Evolutionary conservation across 2,113 vertebrate species (phyloP).

Genomic region (Morone chrysops): DNA sequence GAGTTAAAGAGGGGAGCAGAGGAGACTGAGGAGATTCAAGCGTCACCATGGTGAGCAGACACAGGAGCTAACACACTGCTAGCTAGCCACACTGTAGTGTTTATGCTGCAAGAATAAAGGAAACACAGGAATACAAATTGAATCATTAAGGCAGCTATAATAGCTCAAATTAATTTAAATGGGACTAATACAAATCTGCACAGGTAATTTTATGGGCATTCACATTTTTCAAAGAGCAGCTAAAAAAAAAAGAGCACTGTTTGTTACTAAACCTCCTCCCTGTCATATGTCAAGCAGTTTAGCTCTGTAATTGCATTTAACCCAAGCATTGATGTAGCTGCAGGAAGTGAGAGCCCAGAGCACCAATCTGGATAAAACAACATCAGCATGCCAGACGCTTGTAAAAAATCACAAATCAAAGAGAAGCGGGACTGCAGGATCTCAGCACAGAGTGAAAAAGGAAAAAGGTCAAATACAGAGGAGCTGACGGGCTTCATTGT

Average conservation of each 20-base stretch:
- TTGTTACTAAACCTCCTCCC: background rate
- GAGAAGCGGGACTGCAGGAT: constrained; percentile 50
- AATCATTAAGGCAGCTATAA: background rate
- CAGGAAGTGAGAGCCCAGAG: constrained; percentile 42
- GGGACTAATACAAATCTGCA: background rate
- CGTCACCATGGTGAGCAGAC: constrained; percentile 17
- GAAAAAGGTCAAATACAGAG: constrained; percentile 77
- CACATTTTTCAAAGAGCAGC: background rate
- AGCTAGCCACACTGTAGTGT: constrained; percentile 1
- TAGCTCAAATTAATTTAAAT: background rate
- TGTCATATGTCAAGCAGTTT: constrained; percentile 29
- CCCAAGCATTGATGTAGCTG: constrained; percentile 14
- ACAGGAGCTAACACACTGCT: constrained; percentile 19
- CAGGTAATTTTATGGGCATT: background rate
- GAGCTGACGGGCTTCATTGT: constrained; percentile 58
- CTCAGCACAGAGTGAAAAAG: constrained; percentile 49
- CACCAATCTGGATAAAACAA: constrained; percentile 46
- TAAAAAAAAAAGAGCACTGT: background rate
- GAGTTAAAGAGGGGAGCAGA: constrained; percentile 49
- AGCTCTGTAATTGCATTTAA: constrained; percentile 44
- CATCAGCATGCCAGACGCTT: constrained; percentile 47
- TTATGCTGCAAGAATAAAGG: background rate
- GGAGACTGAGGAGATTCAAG: constrained; percentile 35
- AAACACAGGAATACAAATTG: background rate
- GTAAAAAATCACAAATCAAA: constrained; percentile 65